Conservation (phyloP, 2,113 vertebrate species). For the Odontophorus gujanensis region DNA sequence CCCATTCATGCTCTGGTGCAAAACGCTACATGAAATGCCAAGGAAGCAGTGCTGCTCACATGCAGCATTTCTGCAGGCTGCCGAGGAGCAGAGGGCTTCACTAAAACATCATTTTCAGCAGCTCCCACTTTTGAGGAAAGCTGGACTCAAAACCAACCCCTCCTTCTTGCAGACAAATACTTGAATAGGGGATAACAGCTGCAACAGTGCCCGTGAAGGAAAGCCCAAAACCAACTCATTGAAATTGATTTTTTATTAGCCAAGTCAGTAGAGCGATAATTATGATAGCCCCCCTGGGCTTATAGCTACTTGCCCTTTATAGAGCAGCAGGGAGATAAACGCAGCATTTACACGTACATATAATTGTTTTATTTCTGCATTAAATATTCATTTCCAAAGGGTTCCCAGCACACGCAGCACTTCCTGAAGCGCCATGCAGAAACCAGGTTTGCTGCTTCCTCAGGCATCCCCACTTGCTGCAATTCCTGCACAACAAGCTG, state of each 20-base stretch:
- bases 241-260: slow-evolving; percentile 19
- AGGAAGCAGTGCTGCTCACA: accelerated
- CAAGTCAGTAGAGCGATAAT: neutral
- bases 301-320: slow-evolving; percentile 7
- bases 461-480: accelerated
- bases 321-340: slow-evolving; percentile 36
- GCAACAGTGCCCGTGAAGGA: neutral
- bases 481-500: neutral
- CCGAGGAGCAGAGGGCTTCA: neutral
- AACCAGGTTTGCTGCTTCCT: neutral
- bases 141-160: neutral
- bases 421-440: neutral
- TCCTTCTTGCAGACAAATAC: neutral
- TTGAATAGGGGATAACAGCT: accelerated
- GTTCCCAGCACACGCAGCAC: neutral
- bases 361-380: slow-evolving; percentile 8
- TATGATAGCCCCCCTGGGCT: slow-evolving; percentile 22
- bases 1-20: neutral
- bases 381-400: slow-evolving; percentile 50
- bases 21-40: neutral
- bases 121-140: neutral
- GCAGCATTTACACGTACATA: slow-evolving; percentile 1
- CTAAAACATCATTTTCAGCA: neutral
- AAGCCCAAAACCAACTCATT: neutral
- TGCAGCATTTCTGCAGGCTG: neutral